A percentile compares a stretch with the other conserved stretches of the same genome.
These are phyloP conservation scores for Myotis davidii DNA, from an alignment of 2,113 vertebrate genomes.

Conservation along the genomic window DNA sequence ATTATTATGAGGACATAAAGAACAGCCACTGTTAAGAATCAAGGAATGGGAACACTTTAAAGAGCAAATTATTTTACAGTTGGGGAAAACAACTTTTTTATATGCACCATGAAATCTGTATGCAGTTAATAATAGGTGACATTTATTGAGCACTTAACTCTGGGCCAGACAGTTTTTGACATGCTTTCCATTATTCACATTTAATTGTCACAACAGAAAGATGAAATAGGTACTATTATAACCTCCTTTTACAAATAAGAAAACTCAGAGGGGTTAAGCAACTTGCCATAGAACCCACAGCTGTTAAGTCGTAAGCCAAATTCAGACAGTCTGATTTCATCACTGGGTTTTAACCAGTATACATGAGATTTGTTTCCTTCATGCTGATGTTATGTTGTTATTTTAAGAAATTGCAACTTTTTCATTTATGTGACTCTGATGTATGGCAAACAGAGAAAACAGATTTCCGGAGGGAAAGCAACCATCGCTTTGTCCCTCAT, in stretches of 20 bases:
- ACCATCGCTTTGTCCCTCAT: not conserved
- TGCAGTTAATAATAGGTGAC: constrained; percentile 22
- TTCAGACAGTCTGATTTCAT: not conserved
- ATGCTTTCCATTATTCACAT: not conserved
- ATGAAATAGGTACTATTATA: not conserved
- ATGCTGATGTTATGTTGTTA: not conserved
- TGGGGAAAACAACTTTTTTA: constrained; percentile 7
- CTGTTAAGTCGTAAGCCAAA: not conserved
- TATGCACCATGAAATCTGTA: constrained; percentile 14
- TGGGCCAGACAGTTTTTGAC: not conserved
- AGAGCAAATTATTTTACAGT: constrained; percentile 58
- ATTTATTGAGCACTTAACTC: constrained; percentile 2
- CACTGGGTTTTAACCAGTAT: not conserved
- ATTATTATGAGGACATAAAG: constrained; percentile 49
- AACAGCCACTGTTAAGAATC: constrained; percentile 41
- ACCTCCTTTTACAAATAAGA: constrained; percentile 19
- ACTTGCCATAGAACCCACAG: not conserved
- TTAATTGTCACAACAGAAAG: not conserved
- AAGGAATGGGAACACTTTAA: constrained; percentile 22
- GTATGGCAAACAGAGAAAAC: constrained; percentile 53
- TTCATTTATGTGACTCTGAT: constrained; percentile 16
- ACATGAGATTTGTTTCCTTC: not conserved
- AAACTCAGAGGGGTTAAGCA: not conserved
- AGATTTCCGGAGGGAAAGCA: constrained; percentile 47
- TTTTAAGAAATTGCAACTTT: constrained; percentile 20